Conservation (phyloP, 2,797 vertebrate genomes). For the Mionectes olivaceus region DNA sequence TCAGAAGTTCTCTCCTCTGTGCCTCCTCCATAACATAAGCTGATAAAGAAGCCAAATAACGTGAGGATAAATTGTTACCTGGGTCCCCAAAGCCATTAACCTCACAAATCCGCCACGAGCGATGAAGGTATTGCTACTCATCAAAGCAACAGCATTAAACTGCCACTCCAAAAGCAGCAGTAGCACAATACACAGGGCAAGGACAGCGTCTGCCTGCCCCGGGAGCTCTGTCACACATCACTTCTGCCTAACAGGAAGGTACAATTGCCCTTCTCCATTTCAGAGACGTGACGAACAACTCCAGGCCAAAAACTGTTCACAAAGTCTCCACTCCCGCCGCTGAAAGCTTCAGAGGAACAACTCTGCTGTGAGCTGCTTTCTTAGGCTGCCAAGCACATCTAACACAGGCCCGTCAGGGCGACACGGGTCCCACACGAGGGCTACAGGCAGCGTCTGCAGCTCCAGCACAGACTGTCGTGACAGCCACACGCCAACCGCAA, state of each 20-base stretch:
- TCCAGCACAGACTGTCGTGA: neutral
- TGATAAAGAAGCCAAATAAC: neutral
- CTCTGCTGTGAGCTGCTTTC: neutral
- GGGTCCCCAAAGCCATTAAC: neutral
- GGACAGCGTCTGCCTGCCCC: accelerated
- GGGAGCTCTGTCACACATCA: neutral
- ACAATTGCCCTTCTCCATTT: neutral
- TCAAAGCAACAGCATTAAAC: neutral
- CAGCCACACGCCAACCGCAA: neutral
- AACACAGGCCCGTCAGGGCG: neutral
- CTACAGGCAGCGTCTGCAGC: accelerated
- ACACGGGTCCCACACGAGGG: neutral
- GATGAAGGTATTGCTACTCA: neutral
- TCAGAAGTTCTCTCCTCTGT: neutral
- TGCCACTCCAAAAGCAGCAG: neutral
- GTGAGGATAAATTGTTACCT: neutral
- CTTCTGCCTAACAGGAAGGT: neutral
- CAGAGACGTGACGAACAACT: neutral
- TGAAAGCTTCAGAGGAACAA: neutral
- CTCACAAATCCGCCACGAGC: neutral
- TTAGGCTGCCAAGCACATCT: accelerated
- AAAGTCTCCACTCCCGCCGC: neutral
- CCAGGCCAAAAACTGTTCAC: neutral
- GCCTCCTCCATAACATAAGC: neutral
- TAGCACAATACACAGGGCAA: neutral